Conservation (phyloP, 2,888 invertebrate species). For the Stenodera caucasica region DNA sequence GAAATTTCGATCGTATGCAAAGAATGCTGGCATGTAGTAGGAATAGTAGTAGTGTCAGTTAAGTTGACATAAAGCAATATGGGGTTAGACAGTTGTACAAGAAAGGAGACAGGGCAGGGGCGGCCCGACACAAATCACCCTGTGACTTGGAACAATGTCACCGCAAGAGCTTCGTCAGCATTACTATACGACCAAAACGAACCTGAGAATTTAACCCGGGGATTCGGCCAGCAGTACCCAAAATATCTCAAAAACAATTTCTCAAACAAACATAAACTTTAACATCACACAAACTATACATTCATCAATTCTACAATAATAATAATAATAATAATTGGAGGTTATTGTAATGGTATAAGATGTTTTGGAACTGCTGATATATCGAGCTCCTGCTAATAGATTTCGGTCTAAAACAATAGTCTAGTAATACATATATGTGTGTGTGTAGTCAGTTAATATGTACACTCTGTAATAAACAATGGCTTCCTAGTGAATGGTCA, state of each 20-base stretch:
- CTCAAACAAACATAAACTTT: no score
- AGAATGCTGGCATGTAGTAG: neutral
- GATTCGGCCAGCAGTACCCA: slow-evolving; percentile 22
- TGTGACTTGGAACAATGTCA: slow-evolving; percentile 50
- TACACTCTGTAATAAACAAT: slow-evolving; percentile 33
- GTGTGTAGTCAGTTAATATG: slow-evolving; percentile 49
- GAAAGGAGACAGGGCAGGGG: slow-evolving; percentile 46
- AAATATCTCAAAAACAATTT: neutral
- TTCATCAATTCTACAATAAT: no score
- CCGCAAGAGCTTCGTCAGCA: slow-evolving; percentile 44
- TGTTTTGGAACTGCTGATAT: neutral
- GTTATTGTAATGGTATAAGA: no score
- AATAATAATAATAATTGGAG: no score
- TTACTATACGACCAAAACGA: slow-evolving; percentile 13
- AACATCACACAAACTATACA: no score
- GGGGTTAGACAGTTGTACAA: slow-evolving; percentile 43
- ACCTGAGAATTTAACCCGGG: slow-evolving; percentile 17
- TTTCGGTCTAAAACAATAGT: slow-evolving; percentile 51
- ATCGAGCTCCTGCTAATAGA: slow-evolving; percentile 38
- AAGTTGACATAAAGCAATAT: slow-evolving; percentile 46
- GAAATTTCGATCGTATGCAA: slow-evolving; percentile 14
- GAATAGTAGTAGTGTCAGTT: slow-evolving; percentile 28
- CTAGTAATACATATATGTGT: slow-evolving; percentile 38
- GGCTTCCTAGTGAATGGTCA: slow-evolving; percentile 31
- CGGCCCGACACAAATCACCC: slow-evolving; percentile 52